Base-by-base conservation (phyloP, 2,888 invertebrate genomes). In the Papilio elwesi region DNA sequence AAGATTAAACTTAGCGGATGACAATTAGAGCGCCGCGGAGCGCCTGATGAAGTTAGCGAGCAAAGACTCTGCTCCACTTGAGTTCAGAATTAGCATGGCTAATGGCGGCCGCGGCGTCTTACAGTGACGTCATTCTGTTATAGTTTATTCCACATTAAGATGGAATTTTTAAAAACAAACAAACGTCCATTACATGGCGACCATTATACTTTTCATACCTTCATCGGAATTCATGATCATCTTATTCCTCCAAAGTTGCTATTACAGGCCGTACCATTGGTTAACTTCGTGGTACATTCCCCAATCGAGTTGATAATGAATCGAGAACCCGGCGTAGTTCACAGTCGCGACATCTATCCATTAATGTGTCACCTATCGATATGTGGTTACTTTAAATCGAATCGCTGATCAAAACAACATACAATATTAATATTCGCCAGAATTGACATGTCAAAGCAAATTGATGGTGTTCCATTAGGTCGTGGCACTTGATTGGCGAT, bases 1-100 rank as follows among this genome's bases (percentile, higher is more conserved):
- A 26, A 38, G 49, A 59, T 52, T 62, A 51, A 62, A 69, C 36
- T 69, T 62, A 52, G 15, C 16, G 38, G 62, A 51, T 62, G 69
- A 62, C 69, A 69, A 62, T 69, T 69, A 49, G 43, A 36, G 15
- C 43, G 59, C 43, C 52, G 62, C 69, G 43, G 49, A 62, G 52
- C 38, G 69, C 38, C 51, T 69, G 62, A 69, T 69, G 51, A 62
- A 69, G 62, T 69, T 62, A 69, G 49, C 43, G 62, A 62, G 51
- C 48, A 15, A 68, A 48, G 51, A 69, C 52, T 43, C 11, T 51
- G 69, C 43, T 62, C 49, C 12, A 48, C 49, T 62, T 62, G 51
- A 62, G 62, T 62, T 49, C 38, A 38, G 15, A 62, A 69, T 69
- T 69, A 62, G 36, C 69, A 62, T 63, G 15, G 62, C 52, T 69